These are phyloP conservation scores for Otus scops DNA, from an alignment of 2,797 vertebrate species.

Conservation along the genomic window DNA sequence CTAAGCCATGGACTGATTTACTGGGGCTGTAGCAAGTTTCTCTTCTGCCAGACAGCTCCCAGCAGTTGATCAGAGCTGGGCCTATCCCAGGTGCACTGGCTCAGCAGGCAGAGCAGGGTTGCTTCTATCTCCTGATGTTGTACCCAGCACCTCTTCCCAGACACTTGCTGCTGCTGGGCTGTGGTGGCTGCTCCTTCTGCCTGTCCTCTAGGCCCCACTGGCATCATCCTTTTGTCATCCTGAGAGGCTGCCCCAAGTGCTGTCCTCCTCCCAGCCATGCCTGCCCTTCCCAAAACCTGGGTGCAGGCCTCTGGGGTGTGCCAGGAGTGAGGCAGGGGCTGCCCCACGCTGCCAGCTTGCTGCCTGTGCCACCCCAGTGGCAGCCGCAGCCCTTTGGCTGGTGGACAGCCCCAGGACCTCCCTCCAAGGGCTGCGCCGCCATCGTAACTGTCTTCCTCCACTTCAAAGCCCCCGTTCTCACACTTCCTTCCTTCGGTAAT, in stretches of 20 bases:
- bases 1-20: neutral
- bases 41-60: neutral
- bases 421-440: neutral
- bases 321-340: neutral
- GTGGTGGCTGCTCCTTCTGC: neutral
- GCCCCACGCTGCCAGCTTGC: neutral
- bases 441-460: neutral
- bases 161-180: fast-evolving
- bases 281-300: fast-evolving
- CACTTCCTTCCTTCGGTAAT: neutral
- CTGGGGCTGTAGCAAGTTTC: neutral
- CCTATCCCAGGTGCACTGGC: fast-evolving
- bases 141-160: fast-evolving
- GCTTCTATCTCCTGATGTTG: neutral
- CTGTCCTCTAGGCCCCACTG: fast-evolving
- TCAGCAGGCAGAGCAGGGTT: neutral
- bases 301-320: neutral
- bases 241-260: fast-evolving
- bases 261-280: neutral
- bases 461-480: neutral
- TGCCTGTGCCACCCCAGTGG: fast-evolving
- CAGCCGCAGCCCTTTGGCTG: neutral
- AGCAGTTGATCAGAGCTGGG: fast-evolving
- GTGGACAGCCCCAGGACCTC: neutral
- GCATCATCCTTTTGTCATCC: fast-evolving